A percentile compares a stretch with the other conserved stretches of the same genome.
Conservation (phyloP, 2,888 invertebrate genomes). For the Dryobotodes eremita region DNA sequence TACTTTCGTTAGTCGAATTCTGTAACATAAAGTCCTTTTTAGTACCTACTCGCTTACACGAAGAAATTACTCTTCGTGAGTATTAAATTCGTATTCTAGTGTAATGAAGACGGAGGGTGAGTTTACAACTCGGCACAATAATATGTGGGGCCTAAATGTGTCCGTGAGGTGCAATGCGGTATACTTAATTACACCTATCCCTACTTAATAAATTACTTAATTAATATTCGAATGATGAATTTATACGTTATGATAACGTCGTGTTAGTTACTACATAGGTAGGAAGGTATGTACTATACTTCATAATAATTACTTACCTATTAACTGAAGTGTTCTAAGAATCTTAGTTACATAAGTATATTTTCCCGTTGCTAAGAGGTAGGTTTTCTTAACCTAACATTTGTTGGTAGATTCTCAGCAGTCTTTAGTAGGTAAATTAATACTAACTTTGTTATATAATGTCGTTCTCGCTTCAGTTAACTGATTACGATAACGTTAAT, state of each 20-base stretch:
- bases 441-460: conserved; percentile 8
- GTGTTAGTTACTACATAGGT: not conserved
- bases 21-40: conserved; percentile 38
- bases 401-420: not conserved
- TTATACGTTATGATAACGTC: conserved; percentile 47
- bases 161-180: conserved; percentile 78
- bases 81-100: conserved; percentile 75
- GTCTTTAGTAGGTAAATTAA: conserved; percentile 2
- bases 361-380: conserved; percentile 21
- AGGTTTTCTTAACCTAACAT: conserved; percentile 1
- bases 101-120: conserved; percentile 74
- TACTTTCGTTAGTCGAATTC: conserved; percentile 53
- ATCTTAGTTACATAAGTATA: not conserved
- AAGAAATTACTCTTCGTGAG: conserved; percentile 67
- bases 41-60: conserved; percentile 35
- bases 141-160: conserved; percentile 70
- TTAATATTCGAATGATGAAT: conserved; percentile 75
- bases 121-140: conserved; percentile 57
- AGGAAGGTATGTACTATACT: not conserved
- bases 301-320: not conserved
- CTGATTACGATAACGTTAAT: conserved; percentile 20
- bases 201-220: conserved; percentile 78
- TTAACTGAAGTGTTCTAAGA: conserved; percentile 7
- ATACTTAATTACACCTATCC: conserved; percentile 80
- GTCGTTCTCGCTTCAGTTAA: conserved; percentile 16